Conservation (phyloP, 2,113 vertebrate genomes). For the Scartelaos histophorus region DNA sequence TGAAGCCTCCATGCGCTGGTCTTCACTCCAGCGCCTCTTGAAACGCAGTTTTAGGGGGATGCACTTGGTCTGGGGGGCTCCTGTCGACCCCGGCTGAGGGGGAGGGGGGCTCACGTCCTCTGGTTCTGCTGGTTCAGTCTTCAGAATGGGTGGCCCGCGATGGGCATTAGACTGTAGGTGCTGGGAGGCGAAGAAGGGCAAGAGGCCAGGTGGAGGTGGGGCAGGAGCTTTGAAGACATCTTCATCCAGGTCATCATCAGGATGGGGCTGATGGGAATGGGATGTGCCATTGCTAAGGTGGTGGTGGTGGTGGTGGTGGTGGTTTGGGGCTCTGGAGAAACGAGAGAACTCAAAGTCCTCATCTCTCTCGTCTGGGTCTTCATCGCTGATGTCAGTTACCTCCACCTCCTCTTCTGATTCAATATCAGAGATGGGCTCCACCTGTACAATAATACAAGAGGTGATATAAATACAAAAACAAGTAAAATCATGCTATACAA, state of each 20-base stretch:
- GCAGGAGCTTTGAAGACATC: constrained; percentile 91
- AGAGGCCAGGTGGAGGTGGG: constrained; percentile 69
- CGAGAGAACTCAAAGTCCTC: constrained; percentile 67
- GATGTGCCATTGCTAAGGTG: constrained; percentile 53
- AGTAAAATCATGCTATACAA: background rate
- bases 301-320: constrained; percentile 45
- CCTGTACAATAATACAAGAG: constrained; percentile 52
- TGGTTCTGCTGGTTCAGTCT: constrained; percentile 69
- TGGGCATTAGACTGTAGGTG: constrained; percentile 40
- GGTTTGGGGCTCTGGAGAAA: constrained; percentile 46
- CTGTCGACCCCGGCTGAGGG: constrained; percentile 33
- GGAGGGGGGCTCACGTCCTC: constrained; percentile 58
- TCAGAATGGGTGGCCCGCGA: constrained; percentile 53
- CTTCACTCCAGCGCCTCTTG: constrained; percentile 91
- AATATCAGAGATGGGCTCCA: constrained; percentile 90
- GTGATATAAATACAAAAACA: background rate
- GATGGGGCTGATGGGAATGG: constrained; percentile 39
- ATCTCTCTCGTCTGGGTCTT: constrained; percentile 78
- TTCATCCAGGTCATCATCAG: constrained; percentile 84
- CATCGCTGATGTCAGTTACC: constrained; percentile 90
- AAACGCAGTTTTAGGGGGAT: constrained; percentile 91
- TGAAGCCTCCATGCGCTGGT: constrained; percentile 86
- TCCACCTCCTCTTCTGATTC: constrained; percentile 89
- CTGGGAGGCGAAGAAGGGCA: constrained; percentile 58
- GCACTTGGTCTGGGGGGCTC: constrained; percentile 72